Base-by-base conservation (phyloP, 2,888 invertebrate genomes). In the Oligia strigilis region DNA sequence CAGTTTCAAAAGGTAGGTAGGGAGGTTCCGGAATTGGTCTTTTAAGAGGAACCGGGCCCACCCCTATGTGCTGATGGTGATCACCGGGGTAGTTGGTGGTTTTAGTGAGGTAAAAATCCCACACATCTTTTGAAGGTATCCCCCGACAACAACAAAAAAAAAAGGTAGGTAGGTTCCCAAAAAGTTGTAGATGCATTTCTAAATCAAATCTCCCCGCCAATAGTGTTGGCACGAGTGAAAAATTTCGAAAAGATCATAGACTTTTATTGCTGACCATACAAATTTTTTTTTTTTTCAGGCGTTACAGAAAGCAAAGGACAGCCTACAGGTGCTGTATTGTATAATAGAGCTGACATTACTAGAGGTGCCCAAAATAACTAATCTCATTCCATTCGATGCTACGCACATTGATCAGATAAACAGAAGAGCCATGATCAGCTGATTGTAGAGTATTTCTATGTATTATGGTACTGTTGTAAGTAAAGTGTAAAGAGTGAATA, bases 311-410 rank as follows among this genome's bases (percentile, higher is more conserved):
- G 96, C 96, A 3, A 96, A 94, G 66, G 94, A 95, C 49, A 92
- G 90, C 3, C 89, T 97, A 0, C 95, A 96, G 90, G 95, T 95
- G 0, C 82, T 97, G 19, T 95, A 96, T 83, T 96, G 95, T 83
- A 94, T 97, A 71, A 94, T 97, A 91, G 97, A 97, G 84, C 69
- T 97, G 64, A 96, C 95, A 8, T 93, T 96, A 75, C 73, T 93
- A 58, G 94, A 95, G 17, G 91, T 91, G 23, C 95, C 96, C 0
- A 94, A 93, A 84, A 96, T 97, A 80, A 97, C 96, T 0, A 86
- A 90, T 9, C 91, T 96, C 0, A 92, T 90, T 67, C 94, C 95
- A 0, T 96, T 94, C 69, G 93, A 94, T 43, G 85, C 87, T 0
- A 70, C 77, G 0, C 96, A 96, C 70, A 91, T 93, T 0, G 90